Conservation (phyloP, 2,888 invertebrate species). For the Patella ulyssiponensis region DNA sequence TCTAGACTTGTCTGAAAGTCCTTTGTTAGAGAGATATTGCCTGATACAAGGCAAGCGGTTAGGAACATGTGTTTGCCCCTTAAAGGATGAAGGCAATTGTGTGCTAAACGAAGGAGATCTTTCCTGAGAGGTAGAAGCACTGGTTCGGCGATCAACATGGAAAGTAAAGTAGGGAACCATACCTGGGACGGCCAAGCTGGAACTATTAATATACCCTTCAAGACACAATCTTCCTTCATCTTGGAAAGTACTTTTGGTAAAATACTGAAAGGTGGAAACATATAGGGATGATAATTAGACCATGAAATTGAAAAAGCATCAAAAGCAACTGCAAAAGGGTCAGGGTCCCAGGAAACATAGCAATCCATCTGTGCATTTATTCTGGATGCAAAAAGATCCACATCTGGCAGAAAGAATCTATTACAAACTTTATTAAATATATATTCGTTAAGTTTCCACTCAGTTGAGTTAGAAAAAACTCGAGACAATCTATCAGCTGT, state of each 20-base stretch:
- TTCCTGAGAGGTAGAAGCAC: too few species aligned
- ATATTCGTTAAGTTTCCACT: conserved; percentile 6
- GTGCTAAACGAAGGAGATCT: too few species aligned
- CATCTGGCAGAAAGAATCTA: not conserved
- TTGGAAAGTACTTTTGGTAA: not conserved
- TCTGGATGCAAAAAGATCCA: too few species aligned
- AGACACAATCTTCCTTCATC: not conserved
- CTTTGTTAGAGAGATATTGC: not conserved
- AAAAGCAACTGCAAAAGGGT: not conserved
- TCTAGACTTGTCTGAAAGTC: not conserved
- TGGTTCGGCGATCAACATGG: too few species aligned
- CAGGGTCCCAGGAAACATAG: not conserved
- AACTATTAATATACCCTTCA: not conserved
- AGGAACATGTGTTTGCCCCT: not conserved
- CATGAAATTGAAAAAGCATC: too few species aligned
- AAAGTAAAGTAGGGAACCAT: too few species aligned
- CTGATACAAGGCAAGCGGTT: not conserved
- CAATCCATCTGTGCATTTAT: not conserved
- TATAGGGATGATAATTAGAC: not conserved
- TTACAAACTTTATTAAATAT: not conserved
- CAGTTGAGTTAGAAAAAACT: not conserved
- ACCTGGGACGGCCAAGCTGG: too few species aligned
- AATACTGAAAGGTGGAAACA: not conserved
- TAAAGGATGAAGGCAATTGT: not conserved
- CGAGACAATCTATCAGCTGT: not conserved